Conservation (phyloP, 2,113 vertebrate species). For the Petrocephalus zakoni region DNA sequence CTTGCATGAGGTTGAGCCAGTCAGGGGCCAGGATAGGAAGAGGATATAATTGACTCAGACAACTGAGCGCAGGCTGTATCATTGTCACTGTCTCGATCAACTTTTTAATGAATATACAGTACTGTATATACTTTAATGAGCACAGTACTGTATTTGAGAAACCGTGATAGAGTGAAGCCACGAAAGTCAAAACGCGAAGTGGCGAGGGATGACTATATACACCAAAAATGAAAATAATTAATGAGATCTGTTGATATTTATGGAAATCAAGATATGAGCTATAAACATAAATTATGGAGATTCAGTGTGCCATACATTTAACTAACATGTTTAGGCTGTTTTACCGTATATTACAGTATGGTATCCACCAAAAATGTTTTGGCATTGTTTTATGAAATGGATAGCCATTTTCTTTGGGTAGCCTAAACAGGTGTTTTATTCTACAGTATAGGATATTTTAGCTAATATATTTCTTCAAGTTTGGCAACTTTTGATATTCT, state of each 20-base stretch:
- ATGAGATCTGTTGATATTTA: neutral
- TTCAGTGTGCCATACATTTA: neutral
- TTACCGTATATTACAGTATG: neutral
- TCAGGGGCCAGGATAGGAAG: too few relatives aligned
- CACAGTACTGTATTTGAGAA: too few relatives aligned
- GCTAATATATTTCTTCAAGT: neutral
- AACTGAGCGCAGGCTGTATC: too few relatives aligned
- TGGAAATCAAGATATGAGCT: neutral
- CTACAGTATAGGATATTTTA: neutral
- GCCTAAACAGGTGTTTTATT: neutral
- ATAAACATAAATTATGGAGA: neutral
- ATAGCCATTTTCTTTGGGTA: neutral
- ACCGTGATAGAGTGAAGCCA: too few relatives aligned
- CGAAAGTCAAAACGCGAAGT: too few relatives aligned
- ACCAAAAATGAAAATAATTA: neutral
- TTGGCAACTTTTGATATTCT: neutral
- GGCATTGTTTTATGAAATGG: neutral
- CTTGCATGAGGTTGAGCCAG: too few relatives aligned
- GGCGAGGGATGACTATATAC: too few relatives aligned
- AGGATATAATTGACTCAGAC: too few relatives aligned
- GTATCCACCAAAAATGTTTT: neutral
- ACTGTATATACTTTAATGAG: too few relatives aligned
- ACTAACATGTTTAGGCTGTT: neutral
- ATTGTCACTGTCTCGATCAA: too few relatives aligned
- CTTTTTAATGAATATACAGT: too few relatives aligned